These are phyloP conservation scores for Drosophila barbarae DNA, from an alignment of 2,888 invertebrate genomes.

Conservation along the genomic window DNA sequence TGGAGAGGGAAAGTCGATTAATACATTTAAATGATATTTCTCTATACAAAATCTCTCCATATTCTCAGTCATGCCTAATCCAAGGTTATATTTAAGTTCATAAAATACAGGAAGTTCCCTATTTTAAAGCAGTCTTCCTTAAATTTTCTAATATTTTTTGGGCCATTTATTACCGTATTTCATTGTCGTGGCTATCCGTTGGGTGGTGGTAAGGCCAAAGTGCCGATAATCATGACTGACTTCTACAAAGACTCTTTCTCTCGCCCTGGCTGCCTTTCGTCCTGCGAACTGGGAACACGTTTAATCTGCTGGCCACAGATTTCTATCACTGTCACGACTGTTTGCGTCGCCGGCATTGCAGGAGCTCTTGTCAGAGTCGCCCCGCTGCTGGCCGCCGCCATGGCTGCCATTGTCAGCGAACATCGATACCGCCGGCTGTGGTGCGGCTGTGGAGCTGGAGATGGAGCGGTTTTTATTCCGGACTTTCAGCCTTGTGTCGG, in stretches of 20 bases:
- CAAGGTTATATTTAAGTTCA: not conserved
- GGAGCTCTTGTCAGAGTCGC: conserved; percentile 29
- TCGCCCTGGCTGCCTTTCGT: not conserved
- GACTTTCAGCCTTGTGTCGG: conserved; percentile 18
- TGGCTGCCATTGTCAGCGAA: conserved; percentile 55
- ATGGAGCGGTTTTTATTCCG: conserved; percentile 27
- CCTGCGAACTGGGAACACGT: conserved; percentile 55
- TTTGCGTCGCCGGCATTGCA: conserved; percentile 49
- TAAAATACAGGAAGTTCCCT: not conserved
- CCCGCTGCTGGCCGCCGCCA: conserved; percentile 6
- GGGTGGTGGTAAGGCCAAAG: conserved; percentile 56
- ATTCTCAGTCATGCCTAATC: not conserved
- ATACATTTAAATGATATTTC: conserved; percentile 2
- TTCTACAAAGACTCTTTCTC: conserved; percentile 56
- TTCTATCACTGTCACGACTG: conserved; percentile 72
- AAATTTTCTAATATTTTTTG: conserved; percentile 11
- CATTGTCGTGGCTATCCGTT: conserved; percentile 28
- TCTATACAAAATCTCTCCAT: not conserved
- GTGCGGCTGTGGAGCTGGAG: conserved; percentile 2
- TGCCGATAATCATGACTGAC: conserved; percentile 75
- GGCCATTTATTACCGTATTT: conserved; percentile 18
- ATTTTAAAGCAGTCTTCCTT: not conserved
- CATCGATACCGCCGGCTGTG: conserved; percentile 48
- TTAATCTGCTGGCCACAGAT: conserved; percentile 73
- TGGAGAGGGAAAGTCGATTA: not conserved